These are phyloP conservation scores for Parasteatoda lunata DNA, from an alignment of 2,888 invertebrate genomes.

Conservation along the genomic window DNA sequence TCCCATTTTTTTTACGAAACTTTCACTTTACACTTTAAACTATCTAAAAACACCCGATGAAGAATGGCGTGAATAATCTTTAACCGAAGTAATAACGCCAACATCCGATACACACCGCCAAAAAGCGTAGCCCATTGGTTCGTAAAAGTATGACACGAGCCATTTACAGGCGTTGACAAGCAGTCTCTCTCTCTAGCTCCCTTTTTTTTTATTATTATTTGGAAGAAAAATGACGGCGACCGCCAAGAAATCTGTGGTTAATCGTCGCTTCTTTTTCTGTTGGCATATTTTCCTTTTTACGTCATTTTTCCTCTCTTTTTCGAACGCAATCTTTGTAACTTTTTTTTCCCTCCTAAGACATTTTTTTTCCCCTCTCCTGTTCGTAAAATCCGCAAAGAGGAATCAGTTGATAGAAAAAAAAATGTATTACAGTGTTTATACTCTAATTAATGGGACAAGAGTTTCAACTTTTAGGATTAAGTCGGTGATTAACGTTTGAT, in stretches of 20 bases:
- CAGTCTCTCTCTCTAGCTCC: slow-evolving; percentile 12
- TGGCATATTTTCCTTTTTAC: slow-evolving; percentile 17
- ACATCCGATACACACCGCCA: slow-evolving; percentile 28
- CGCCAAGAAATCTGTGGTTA: slow-evolving; percentile 56
- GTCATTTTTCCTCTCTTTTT: background rate
- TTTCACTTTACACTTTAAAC: background rate
- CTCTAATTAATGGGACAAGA: slow-evolving; percentile 40
- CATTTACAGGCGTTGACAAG: slow-evolving; percentile 56
- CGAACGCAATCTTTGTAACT: background rate
- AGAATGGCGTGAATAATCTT: background rate
- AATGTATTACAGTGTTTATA: slow-evolving; percentile 56
- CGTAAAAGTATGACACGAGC: slow-evolving; percentile 44
- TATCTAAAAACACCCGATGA: background rate
- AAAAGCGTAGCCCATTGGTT: background rate
- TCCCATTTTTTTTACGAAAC: background rate
- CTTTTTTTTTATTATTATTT: slow-evolving; percentile 1
- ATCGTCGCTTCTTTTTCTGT: slow-evolving; percentile 47
- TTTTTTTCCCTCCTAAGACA: slow-evolving; percentile 13
- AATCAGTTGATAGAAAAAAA: slow-evolving; percentile 34
- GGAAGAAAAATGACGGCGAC: slow-evolving; percentile 51
- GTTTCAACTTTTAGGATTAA: slow-evolving; percentile 38
- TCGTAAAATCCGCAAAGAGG: slow-evolving; percentile 11
- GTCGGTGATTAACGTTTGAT: slow-evolving; percentile 53
- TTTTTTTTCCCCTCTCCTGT: slow-evolving; percentile 11
- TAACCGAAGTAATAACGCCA: slow-evolving; percentile 3